phyloP scores from a whole-genome alignment of 2,797 vertebrate species.

The Myripristis jacobus region DNA sequence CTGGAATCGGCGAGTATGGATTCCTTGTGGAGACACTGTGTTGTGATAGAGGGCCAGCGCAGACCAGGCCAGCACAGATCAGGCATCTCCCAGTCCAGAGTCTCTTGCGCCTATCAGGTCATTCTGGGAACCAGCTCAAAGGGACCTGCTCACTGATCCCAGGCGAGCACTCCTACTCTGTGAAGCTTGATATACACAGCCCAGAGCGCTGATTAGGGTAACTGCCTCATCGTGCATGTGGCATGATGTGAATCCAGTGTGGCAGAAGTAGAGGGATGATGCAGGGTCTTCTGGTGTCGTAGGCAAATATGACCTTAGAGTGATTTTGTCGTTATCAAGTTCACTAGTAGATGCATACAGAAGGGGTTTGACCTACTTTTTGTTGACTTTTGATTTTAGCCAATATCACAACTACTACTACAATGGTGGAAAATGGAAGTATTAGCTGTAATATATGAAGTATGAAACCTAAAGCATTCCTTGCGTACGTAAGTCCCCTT shows the following conservation, averaged over 20 bases:
- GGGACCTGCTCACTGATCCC: constrained; percentile 26
- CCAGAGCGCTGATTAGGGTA: constrained; percentile 51
- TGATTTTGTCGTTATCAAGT: constrained; percentile 39
- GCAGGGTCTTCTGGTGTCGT: constrained; percentile 28
- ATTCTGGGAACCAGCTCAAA: constrained; percentile 29
- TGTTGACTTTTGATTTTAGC: not conserved
- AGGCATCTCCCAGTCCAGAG: constrained; percentile 12
- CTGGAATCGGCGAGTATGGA: constrained; percentile 20
- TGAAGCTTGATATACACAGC: constrained; percentile 37
- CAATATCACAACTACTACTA: too few species aligned
- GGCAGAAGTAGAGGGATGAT: constrained; percentile 45
- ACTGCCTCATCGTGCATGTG: constrained; percentile 29
- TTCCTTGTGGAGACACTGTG: constrained; percentile 21
- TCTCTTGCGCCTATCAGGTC: constrained; percentile 5
- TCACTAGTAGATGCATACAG: constrained; percentile 7
- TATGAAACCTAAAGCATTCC: too few species aligned
- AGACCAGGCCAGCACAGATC: constrained; percentile 18
- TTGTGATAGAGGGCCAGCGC: not conserved
- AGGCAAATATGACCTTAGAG: constrained; percentile 43
- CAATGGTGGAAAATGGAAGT: too few species aligned
- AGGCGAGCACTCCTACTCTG: constrained; percentile 20
- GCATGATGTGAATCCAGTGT: constrained; percentile 52
- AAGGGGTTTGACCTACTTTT: constrained; percentile 17
- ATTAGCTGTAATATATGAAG: too few species aligned
- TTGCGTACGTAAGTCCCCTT: too few species aligned